phyloP scores from a whole-genome alignment of 2,888 invertebrate species.

The Papilio protenor region DNA sequence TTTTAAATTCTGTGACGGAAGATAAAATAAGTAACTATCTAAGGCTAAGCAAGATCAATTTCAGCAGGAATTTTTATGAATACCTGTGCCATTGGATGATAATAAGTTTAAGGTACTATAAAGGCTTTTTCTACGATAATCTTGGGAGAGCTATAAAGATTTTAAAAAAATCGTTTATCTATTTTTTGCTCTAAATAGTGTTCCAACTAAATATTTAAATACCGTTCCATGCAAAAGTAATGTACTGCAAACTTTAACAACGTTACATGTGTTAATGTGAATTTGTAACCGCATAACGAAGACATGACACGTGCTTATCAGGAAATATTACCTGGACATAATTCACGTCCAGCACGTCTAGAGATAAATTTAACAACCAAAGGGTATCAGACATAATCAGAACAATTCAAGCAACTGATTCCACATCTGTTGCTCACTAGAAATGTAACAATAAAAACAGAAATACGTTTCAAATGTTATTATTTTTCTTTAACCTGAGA shows the following conservation, averaged over 20 bases:
- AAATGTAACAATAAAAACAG: background rate
- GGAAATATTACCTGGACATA: background rate
- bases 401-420: background rate
- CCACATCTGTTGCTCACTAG: background rate
- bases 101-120: background rate
- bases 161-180: too few relatives aligned
- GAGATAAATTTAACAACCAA: conserved; percentile 32
- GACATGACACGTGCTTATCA: conserved; percentile 26
- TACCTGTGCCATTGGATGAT: too few relatives aligned
- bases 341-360: conserved; percentile 24
- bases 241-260: background rate
- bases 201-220: too few relatives aligned
- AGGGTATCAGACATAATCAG: background rate
- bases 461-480: background rate
- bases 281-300: background rate
- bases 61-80: too few relatives aligned
- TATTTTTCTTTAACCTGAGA: background rate
- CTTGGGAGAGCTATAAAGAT: background rate
- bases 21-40: too few relatives aligned
- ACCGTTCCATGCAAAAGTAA: background rate
- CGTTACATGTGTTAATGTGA: background rate
- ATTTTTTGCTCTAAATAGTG: too few relatives aligned
- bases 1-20: background rate
- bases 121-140: background rate
- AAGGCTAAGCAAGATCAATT: background rate